Percentiles rank a stretch among this genome's conserved stretches.
Conservation (phyloP, 2,113 vertebrate genomes). For the Calcarius ornatus region DNA sequence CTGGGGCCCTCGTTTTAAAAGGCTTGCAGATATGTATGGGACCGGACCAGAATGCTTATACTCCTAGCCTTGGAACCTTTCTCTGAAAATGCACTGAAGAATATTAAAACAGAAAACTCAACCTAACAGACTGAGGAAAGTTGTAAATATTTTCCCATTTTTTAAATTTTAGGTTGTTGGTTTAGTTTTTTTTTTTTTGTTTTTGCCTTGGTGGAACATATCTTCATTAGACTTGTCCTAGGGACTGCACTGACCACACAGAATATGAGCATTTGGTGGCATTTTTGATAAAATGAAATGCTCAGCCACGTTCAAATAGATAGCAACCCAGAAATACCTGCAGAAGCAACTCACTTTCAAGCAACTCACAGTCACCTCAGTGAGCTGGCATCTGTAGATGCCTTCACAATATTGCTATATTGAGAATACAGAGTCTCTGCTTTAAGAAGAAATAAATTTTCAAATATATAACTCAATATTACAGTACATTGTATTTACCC, state of each 20-base stretch:
- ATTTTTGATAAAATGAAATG: constrained; percentile 68
- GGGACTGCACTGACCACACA: constrained; percentile 65
- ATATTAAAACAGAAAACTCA: constrained; percentile 39
- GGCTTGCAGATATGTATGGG: constrained; percentile 95
- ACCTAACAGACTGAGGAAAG: constrained; percentile 40
- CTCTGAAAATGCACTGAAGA: constrained; percentile 60
- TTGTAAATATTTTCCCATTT: constrained; percentile 76
- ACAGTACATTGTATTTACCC: not conserved
- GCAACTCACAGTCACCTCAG: not conserved
- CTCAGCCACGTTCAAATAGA: constrained; percentile 70
- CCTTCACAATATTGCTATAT: not conserved
- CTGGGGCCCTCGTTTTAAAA: constrained; percentile 96
- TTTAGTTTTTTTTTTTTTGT: not conserved
- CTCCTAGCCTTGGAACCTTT: constrained; percentile 82
- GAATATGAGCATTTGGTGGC: constrained; percentile 55
- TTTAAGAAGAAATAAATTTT: not conserved
- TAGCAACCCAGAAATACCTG: constrained; percentile 72
- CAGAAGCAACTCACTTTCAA: constrained; percentile 44
- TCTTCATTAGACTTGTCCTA: constrained; percentile 59
- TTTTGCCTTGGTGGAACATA: constrained; percentile 67
- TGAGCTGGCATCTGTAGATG: not conserved
- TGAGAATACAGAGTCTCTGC: not conserved
- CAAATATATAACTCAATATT: not conserved
- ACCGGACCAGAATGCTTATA: constrained; percentile 80
- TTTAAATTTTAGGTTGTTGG: constrained; percentile 39